Percentiles rank a stretch among this genome's conserved stretches.
Conservation (phyloP, 2,888 invertebrate species). For the Ryuthela nishihirai region DNA sequence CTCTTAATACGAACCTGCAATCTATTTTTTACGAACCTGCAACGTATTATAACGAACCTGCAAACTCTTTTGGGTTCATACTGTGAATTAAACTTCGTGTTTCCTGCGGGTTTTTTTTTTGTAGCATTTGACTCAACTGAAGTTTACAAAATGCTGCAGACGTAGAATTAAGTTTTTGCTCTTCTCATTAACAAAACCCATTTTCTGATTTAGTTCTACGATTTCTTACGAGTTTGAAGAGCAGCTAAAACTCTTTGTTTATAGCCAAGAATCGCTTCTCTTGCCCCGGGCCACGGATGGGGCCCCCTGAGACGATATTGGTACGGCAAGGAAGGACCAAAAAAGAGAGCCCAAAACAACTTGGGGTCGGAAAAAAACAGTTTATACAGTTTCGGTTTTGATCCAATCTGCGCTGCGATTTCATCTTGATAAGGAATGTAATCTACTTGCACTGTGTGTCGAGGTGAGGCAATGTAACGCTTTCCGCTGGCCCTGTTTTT, state of each 20-base stretch:
- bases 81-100: too few species aligned
- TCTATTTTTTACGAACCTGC: too few species aligned
- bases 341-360: constrained; percentile 44
- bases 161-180: too few species aligned
- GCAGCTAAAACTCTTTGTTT: constrained; percentile 41
- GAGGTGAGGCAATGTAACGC: constrained; percentile 10
- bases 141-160: too few species aligned
- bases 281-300: constrained; percentile 52
- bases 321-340: constrained; percentile 50
- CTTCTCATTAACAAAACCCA: too few species aligned
- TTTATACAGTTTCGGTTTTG: constrained; percentile 49
- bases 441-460: constrained; percentile 41
- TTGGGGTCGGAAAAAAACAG: constrained; percentile 45
- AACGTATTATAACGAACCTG: too few species aligned
- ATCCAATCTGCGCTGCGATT: constrained; percentile 50
- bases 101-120: too few species aligned
- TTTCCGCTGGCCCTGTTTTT: constrained; percentile 45
- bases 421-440: constrained; percentile 51
- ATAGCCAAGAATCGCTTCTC: constrained; percentile 50
- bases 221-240: constrained; percentile 28
- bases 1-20: too few species aligned
- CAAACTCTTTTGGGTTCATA: too few species aligned
- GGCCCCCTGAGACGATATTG: constrained; percentile 51
- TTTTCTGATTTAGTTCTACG: too few species aligned
- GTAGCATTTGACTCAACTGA: too few species aligned